A percentile compares a stretch with the other conserved stretches of the same genome.
These are phyloP conservation scores for Cyprinus carpio DNA, from an alignment of 2,113 vertebrate species.

Conservation along the genomic window DNA sequence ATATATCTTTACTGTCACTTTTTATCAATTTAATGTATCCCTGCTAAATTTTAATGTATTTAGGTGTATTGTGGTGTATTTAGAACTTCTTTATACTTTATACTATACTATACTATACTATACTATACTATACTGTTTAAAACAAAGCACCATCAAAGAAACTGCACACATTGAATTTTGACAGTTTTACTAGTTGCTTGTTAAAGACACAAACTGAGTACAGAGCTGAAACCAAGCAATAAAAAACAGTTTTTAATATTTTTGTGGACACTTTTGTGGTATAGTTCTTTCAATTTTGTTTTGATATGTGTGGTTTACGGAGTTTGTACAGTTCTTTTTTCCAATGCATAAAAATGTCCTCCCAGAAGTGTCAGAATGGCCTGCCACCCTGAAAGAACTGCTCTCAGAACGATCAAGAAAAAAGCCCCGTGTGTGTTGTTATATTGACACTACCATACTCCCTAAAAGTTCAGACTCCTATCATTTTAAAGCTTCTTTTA, in stretches of 20 bases:
- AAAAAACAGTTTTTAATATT: too few relatives aligned
- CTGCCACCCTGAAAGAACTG: not conserved
- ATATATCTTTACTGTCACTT: not conserved
- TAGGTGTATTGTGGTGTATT: not conserved
- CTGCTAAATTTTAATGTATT: not conserved
- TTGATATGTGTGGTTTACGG: too few relatives aligned
- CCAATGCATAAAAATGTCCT: not conserved
- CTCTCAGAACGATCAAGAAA: not conserved
- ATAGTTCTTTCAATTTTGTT: too few relatives aligned
- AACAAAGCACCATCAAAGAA: not conserved
- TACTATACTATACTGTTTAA: too few relatives aligned
- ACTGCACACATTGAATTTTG: not conserved
- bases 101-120: too few relatives aligned
- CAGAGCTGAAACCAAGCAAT: constrained; percentile 5
- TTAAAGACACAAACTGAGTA: not conserved
- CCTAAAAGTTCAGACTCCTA: not conserved
- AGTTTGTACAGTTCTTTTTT: not conserved
- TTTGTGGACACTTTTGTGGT: too few relatives aligned
- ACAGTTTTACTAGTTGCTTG: not conserved
- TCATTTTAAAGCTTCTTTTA: not conserved
- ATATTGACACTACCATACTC: not conserved
- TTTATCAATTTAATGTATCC: not conserved
- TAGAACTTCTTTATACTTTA: not conserved
- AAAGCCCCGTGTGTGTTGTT: not conserved
- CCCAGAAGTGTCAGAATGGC: not conserved